These are phyloP conservation scores for Lepus timidus DNA, from an alignment of 2,113 vertebrate genomes.

Conservation along the genomic window DNA sequence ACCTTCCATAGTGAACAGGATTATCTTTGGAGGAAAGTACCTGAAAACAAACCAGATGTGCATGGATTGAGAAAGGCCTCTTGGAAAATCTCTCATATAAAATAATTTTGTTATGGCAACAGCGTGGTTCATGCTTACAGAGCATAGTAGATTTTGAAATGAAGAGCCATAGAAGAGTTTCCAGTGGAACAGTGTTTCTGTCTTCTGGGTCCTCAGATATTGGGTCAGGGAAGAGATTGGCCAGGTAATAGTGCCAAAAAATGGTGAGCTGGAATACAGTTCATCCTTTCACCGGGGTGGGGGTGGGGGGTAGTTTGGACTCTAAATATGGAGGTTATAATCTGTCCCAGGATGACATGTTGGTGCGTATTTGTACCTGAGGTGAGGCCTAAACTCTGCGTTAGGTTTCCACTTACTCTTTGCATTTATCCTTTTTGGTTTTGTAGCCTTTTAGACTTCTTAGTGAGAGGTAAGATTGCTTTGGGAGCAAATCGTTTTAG, in stretches of 20 bases:
- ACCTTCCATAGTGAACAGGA: background rate
- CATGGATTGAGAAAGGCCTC: background rate
- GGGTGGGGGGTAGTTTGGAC: no score
- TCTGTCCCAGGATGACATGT: background rate
- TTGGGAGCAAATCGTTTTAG: background rate
- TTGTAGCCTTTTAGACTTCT: background rate
- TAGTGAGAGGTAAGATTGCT: background rate
- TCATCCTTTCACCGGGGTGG: background rate
- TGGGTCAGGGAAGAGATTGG: background rate
- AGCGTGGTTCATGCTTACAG: accelerated
- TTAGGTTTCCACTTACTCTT: background rate
- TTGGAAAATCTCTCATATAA: background rate
- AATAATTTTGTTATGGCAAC: background rate
- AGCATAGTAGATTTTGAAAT: background rate
- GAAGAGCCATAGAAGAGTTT: background rate
- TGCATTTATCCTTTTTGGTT: background rate
- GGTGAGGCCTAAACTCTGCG: background rate
- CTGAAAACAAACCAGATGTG: constrained; percentile 56
- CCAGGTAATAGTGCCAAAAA: background rate
- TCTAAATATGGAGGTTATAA: background rate
- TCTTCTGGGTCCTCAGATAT: background rate
- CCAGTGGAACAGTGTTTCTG: background rate
- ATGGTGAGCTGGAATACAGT: background rate
- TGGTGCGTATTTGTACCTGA: background rate
- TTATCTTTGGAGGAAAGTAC: background rate